Conservation (phyloP, 2,113 vertebrate genomes). For the Ammospiza nelsoni region DNA sequence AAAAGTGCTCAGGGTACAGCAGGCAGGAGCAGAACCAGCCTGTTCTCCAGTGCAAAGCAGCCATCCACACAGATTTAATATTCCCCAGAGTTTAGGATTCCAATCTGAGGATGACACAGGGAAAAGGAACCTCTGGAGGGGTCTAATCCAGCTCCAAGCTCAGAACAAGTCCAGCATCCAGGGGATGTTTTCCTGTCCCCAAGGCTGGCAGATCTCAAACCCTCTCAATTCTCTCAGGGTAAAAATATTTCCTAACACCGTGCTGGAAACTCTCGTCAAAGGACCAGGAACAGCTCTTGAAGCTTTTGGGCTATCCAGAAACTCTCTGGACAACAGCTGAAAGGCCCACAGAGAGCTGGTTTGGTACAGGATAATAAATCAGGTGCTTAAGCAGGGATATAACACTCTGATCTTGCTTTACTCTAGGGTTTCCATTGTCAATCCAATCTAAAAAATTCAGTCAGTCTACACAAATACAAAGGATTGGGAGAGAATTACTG, state of each 20-base stretch:
- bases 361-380: neutral
- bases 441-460: neutral
- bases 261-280: neutral
- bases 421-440: neutral
- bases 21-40: neutral
- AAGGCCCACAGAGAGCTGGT: neutral
- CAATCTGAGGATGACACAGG: neutral
- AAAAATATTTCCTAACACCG: neutral
- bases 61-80: neutral
- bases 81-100: neutral
- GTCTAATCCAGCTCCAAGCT: neutral
- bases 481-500: conserved; percentile 23
- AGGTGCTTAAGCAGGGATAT: neutral
- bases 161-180: neutral
- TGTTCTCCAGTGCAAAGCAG: neutral
- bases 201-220: neutral
- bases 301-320: neutral
- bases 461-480: neutral
- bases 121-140: neutral
- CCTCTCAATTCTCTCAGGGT: neutral
- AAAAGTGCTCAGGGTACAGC: neutral
- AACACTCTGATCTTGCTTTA: neutral
- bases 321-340: neutral
- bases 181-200: neutral
- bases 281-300: neutral